phyloP scores from a whole-genome alignment of 2,888 invertebrate genomes.

The Aphodius granarius region DNA sequence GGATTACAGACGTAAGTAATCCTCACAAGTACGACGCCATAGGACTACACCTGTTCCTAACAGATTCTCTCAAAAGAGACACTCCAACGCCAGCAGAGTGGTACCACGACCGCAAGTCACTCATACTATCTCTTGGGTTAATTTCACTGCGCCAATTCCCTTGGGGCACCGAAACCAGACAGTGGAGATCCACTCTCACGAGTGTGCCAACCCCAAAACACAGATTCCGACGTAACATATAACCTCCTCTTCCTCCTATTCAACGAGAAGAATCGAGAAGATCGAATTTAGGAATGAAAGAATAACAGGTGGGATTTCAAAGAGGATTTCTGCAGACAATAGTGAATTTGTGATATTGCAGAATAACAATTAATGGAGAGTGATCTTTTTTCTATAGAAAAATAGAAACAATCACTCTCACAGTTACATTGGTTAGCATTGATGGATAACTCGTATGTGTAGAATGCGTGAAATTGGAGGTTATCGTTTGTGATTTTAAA shows the following conservation, averaged over 20 bases:
- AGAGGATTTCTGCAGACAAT: background rate
- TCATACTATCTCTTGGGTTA: background rate
- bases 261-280: background rate
- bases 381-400: background rate
- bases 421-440: background rate
- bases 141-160: constrained; percentile 28
- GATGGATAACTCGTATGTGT: background rate
- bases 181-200: constrained; percentile 38
- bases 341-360: background rate
- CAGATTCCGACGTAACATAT: constrained; percentile 15
- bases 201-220: constrained; percentile 26
- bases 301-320: background rate
- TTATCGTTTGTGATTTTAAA: background rate
- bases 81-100: background rate
- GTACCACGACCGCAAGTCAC: background rate
- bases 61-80: background rate
- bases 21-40: background rate
- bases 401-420: background rate
- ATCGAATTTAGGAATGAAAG: background rate
- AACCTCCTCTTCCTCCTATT: constrained; percentile 4
- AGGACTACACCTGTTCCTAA: constrained; percentile 7
- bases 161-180: constrained; percentile 51
- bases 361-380: background rate
- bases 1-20: background rate
- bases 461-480: background rate